Evolutionary conservation across 1,140 invertebrate genomes (phyloP).

Genomic region (Drosophila sucinea): DNA sequence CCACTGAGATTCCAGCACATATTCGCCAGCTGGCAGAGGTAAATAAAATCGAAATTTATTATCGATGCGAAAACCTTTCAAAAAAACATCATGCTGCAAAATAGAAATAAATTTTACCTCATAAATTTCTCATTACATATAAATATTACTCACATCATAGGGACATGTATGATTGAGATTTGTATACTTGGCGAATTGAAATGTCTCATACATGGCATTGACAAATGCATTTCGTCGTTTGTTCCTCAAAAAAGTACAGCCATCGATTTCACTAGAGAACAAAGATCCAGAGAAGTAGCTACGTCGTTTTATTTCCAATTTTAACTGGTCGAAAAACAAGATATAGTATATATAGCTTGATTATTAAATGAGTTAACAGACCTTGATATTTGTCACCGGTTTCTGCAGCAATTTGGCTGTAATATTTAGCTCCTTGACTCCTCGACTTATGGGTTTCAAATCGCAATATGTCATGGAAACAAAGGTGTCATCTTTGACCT

Average conservation of each 20-base stretch:
- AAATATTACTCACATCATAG: slow-evolving; percentile 9
- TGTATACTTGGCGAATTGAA: background rate
- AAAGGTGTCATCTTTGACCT: background rate
- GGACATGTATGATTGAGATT: slow-evolving; percentile 23
- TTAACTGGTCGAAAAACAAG: background rate
- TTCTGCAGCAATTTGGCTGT: slow-evolving; percentile 13
- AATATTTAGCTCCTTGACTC: slow-evolving; percentile 2
- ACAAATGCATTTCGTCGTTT: slow-evolving; percentile 9
- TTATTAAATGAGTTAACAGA: background rate
- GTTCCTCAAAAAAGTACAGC: slow-evolving; percentile 1
- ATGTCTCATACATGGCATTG: slow-evolving; percentile 3
- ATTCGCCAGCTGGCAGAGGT: background rate
- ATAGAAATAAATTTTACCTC: background rate
- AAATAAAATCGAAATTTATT: slow-evolving; percentile 1
- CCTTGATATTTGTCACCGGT: slow-evolving; percentile 15
- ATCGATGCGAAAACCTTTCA: slow-evolving; percentile 19
- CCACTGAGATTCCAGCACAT: background rate
- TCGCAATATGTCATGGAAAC: background rate
- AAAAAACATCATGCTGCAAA: slow-evolving; percentile 33
- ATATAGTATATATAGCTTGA: background rate
- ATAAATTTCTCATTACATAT: background rate
- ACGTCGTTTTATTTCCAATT: background rate
- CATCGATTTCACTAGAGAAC: slow-evolving; percentile 6
- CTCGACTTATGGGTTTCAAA: background rate
- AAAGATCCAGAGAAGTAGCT: background rate